Conservation (phyloP, 2,888 invertebrate genomes). For the Sphaerophoria rueppellii region DNA sequence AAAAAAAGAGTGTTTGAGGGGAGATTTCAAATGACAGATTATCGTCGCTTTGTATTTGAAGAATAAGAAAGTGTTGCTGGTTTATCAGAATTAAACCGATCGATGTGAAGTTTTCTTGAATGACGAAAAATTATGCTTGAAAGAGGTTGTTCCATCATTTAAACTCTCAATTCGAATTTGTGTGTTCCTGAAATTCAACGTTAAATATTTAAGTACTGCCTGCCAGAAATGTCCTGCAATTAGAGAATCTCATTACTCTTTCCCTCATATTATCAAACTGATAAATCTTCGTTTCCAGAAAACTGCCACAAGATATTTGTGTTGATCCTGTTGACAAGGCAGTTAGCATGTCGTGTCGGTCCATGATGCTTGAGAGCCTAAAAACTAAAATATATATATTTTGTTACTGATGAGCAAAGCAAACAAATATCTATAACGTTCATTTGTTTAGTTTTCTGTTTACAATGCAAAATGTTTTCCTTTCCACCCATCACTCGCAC, state of each 20-base stretch:
- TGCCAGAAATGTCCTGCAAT: too few species aligned
- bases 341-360: slow-evolving; percentile 14
- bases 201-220: too few species aligned
- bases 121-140: too few species aligned
- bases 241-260: background rate
- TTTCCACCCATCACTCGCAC: slow-evolving; percentile 6
- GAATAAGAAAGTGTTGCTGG: slow-evolving; percentile 28
- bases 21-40: slow-evolving; percentile 25
- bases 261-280: slow-evolving; percentile 7
- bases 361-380: background rate
- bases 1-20: slow-evolving; percentile 25
- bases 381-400: slow-evolving; percentile 11
- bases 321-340: slow-evolving; percentile 23
- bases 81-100: too few species aligned
- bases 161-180: too few species aligned
- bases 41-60: background rate
- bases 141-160: too few species aligned
- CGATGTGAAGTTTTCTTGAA: too few species aligned
- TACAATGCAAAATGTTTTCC: slow-evolving; percentile 61
- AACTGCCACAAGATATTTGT: slow-evolving; percentile 9
- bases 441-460: slow-evolving; percentile 49
- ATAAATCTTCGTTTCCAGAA: slow-evolving; percentile 29
- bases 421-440: slow-evolving; percentile 8
- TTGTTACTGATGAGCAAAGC: background rate
- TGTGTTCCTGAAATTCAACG: too few species aligned